These are phyloP conservation scores for Bimastos eiseni DNA, from an alignment of 2,888 invertebrate species.

Conservation along the genomic window DNA sequence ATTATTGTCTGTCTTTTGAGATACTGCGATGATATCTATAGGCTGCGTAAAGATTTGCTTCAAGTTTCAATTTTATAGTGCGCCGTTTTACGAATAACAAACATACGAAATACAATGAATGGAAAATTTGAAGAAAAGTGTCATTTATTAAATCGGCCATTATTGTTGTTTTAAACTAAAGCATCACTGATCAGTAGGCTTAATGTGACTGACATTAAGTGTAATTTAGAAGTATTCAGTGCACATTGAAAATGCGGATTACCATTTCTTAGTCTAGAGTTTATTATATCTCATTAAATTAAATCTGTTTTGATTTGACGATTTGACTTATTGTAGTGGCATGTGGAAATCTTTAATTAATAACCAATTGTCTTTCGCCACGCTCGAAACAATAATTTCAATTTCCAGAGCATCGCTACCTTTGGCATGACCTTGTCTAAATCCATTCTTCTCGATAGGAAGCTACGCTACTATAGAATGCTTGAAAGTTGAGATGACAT, in stretches of 20 bases:
- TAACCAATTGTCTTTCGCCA: not conserved
- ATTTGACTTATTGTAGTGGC: not conserved
- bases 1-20: not conserved
- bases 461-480: not conserved
- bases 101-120: not conserved
- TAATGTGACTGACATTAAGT: no score
- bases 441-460: not conserved
- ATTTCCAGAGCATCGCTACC: not conserved
- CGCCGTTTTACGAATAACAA: not conserved
- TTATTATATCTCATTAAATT: not conserved
- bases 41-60: not conserved
- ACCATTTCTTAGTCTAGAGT: no score
- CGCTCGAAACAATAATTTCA: not conserved
- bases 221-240: no score
- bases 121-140: not conserved
- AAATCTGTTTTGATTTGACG: not conserved
- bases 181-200: no score
- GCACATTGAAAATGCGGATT: not conserved
- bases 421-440: not conserved
- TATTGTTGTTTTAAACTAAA: no score
- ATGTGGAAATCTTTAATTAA: not conserved
- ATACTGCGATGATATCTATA: not conserved
- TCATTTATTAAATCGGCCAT: not conserved
- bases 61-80: not conserved
- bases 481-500: not conserved